phyloP scores from a whole-genome alignment of 1,140 invertebrate species.

The Drosophila insularis region DNA sequence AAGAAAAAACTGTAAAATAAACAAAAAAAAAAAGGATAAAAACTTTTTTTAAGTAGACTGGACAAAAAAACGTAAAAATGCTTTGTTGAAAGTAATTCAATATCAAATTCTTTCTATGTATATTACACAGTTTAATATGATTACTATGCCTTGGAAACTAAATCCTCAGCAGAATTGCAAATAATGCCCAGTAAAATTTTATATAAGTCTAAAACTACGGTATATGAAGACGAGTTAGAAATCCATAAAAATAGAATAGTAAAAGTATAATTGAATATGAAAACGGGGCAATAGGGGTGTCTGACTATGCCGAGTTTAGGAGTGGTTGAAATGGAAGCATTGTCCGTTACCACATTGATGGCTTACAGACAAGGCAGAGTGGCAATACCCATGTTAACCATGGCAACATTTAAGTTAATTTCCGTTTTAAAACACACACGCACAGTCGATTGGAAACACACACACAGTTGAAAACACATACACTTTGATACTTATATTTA shows the following conservation, averaged over 20 bases:
- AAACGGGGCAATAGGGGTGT: not conserved
- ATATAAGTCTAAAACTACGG: no score
- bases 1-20: not conserved
- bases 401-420: slow-evolving; percentile 10
- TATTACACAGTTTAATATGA: no score
- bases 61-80: not conserved
- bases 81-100: not conserved
- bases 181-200: no score
- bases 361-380: not conserved
- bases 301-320: not conserved
- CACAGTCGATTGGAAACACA: not conserved
- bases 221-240: no score
- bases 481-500: slow-evolving; percentile 2
- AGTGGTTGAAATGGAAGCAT: not conserved
- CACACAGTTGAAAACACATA: not conserved
- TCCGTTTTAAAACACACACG: not conserved
- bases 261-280: not conserved
- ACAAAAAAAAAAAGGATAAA: not conserved
- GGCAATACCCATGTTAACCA: slow-evolving; percentile 3
- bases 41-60: not conserved
- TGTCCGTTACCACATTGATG: not conserved
- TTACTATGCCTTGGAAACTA: no score
- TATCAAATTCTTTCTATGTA: not conserved
- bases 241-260: not conserved
- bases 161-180: no score